Evolutionary conservation across 2,113 vertebrate genomes (phyloP), one percentile per base, ranked within the genome.

Genomic region (Oncorhynchus clarkii): DNA sequence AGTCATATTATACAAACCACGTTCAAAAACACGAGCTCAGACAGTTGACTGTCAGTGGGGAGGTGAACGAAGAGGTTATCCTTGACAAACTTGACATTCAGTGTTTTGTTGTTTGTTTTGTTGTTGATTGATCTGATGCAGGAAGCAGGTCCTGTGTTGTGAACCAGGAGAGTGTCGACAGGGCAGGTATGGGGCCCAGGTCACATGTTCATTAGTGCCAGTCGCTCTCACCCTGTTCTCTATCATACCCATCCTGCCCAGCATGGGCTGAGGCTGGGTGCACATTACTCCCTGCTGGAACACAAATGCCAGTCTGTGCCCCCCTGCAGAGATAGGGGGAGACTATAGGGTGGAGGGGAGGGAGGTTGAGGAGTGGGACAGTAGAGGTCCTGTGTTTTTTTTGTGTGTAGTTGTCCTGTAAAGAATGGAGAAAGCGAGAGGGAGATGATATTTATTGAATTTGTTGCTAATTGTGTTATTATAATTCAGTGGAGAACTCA

Each of bases 221-320:
- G 49, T 68, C n/a, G 70, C 73, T 67, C 11, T 73, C 13, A 39
- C 11, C 20, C 26, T 1, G 24, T 12, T 12, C n/a, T 67, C 71
- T 74, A 31, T 81, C 76, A 70, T 64, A 71, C 80, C 76, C 88
- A 81, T 78, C 80, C 78, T 70, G 62, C 67, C 69, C 88, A 88
- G 88, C 85, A 12, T 85, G 88, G 72, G 83, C 73, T 54, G 70
- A 81, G 45, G 84, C 84, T 73, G 79, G 80, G 76, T 82, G 83
- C 86, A 87, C 79, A 84, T 75, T 59, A 18, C 68, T 62, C 82
- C 90, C 92, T 29, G 83, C 91, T 88, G 88, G 66, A 74, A 78
- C 74, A 88, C 87, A 92, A 93, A 92, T 90, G 91, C 88, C 91
- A 91, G 87, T 83, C 84, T 86, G 77, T 11, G 60, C 77, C 75